phyloP scores from a whole-genome alignment of 2,113 vertebrate species.

The Sceloporus undulatus region DNA sequence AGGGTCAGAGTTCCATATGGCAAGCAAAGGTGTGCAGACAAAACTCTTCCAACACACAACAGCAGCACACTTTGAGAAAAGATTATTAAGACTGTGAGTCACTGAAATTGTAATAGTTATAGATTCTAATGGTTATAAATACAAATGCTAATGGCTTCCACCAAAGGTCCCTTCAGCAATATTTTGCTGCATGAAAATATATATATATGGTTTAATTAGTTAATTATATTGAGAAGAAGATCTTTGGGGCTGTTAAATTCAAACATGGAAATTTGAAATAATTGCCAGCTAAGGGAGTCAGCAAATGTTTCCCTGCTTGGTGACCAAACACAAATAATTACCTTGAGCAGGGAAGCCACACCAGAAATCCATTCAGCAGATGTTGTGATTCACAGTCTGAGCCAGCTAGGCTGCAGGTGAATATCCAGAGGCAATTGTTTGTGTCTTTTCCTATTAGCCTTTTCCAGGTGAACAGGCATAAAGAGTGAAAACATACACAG shows the following conservation, averaged over 20 bases:
- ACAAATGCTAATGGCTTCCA: conserved; percentile 55
- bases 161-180: conserved; percentile 58
- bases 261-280: conserved; percentile 53
- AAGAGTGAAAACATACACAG: neutral
- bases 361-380: conserved; percentile 10
- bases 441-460: neutral
- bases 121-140: conserved; percentile 14
- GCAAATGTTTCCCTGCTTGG: conserved; percentile 51
- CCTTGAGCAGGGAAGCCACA: neutral
- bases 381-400: neutral
- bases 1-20: neutral
- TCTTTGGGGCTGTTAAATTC: conserved; percentile 67
- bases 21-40: accelerated
- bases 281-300: conserved; percentile 58
- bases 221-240: conserved; percentile 66
- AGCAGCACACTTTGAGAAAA: conserved; percentile 32
- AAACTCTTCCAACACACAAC: neutral
- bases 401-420: conserved; percentile 8
- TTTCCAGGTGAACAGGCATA: neutral
- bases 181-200: conserved; percentile 63
- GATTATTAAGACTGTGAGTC: conserved; percentile 26
- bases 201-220: conserved; percentile 70
- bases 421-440: neutral
- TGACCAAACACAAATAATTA: conserved; percentile 35
- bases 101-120: conserved; percentile 46